Evolutionary conservation across 2,113 vertebrate species (phyloP).

Genomic region (Urocitellus parryii): DNA sequence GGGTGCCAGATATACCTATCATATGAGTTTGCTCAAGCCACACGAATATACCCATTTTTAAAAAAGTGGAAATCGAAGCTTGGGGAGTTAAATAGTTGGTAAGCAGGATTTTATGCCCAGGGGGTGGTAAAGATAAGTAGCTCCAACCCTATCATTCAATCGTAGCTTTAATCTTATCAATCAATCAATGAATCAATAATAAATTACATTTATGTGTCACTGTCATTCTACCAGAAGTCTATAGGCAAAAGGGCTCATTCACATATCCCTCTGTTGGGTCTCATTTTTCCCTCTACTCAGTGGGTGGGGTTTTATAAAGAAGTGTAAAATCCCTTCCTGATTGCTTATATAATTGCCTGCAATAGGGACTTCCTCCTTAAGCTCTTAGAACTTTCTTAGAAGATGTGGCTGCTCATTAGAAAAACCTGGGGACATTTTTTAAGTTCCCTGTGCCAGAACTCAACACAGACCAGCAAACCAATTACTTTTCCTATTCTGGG

Average conservation of each 20-base stretch:
- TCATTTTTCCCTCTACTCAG: neutral
- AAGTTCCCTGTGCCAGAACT: neutral
- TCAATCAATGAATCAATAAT: neutral
- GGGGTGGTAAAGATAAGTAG: neutral
- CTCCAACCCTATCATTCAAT: neutral
- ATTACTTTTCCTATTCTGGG: neutral
- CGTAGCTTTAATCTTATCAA: neutral
- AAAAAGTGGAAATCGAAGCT: neutral
- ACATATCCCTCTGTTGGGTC: neutral
- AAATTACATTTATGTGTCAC: neutral
- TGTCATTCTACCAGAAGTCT: neutral
- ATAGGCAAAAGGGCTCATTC: neutral
- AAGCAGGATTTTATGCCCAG: neutral
- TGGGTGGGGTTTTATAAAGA: conserved; percentile 48
- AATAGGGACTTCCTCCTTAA: conserved; percentile 48
- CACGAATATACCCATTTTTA: neutral
- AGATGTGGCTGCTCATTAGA: conserved; percentile 56
- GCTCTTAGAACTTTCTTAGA: conserved; percentile 55
- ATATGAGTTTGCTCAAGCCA: neutral
- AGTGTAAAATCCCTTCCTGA: conserved; percentile 66
- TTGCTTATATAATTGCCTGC: conserved; percentile 58
- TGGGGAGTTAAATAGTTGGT: neutral
- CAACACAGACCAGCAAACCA: neutral
- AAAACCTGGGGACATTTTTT: conserved; percentile 41
- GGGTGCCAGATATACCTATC: neutral